Percentiles rank a stretch among this genome's conserved stretches.
Evolutionary conservation across 2,113 vertebrate genomes (phyloP).

Genomic region (Neogobius melanostomus): DNA sequence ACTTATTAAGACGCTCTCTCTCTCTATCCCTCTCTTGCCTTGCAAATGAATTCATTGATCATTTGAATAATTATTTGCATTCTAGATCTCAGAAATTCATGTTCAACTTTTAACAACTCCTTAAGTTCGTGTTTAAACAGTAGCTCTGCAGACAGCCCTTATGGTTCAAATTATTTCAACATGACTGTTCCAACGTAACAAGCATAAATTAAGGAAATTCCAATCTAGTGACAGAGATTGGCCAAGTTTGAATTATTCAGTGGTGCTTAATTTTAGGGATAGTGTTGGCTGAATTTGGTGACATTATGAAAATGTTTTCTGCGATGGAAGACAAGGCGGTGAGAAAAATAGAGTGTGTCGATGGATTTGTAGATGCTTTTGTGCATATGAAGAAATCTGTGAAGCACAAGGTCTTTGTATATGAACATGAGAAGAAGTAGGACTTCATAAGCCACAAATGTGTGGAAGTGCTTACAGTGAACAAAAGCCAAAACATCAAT

Average conservation of each 20-base stretch:
- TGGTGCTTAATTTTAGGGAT: conserved; percentile 62
- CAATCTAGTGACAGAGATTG: conserved; percentile 70
- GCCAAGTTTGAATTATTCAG: conserved; percentile 63
- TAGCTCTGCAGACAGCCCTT: conserved; percentile 64
- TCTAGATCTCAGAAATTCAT: conserved; percentile 68
- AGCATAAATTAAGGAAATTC: conserved; percentile 76
- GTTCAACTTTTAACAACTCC: conserved; percentile 67
- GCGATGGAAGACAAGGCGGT: conserved; percentile 31
- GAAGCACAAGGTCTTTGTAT: conserved; percentile 54
- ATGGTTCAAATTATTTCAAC: conserved; percentile 75
- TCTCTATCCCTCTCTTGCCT: conserved; percentile 37
- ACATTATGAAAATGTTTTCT: conserved; percentile 51
- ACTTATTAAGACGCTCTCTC: conserved; percentile 60
- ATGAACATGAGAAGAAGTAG: conserved; percentile 59
- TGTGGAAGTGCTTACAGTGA: conserved; percentile 67
- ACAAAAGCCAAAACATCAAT: conserved; percentile 45
- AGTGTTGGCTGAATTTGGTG: conserved; percentile 69
- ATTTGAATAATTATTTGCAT: conserved; percentile 80
- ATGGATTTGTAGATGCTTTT: conserved; percentile 44
- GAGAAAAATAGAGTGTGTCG: conserved; percentile 40
- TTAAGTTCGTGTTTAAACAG: conserved; percentile 67
- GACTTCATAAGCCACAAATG: conserved; percentile 69
- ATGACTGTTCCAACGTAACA: conserved; percentile 71
- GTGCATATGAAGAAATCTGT: conserved; percentile 41
- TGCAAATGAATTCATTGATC: conserved; percentile 75